Evolutionary conservation across 2,888 invertebrate species (phyloP).

Genomic region (Acronicta aceris): DNA sequence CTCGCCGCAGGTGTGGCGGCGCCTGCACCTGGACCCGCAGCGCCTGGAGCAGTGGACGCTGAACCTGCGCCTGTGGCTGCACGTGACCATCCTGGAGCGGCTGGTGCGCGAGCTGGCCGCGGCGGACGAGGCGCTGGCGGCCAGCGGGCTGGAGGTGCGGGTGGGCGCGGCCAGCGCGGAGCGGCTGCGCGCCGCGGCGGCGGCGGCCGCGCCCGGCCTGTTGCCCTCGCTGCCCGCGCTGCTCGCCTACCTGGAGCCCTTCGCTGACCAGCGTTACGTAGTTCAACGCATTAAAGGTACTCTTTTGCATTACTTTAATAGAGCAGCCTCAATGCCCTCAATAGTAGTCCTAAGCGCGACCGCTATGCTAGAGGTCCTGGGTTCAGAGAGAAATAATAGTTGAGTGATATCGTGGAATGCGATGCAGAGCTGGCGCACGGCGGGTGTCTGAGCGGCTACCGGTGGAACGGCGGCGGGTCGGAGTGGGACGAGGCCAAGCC

Average conservation of each 20-base stretch:
- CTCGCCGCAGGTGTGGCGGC: slow-evolving; percentile 86
- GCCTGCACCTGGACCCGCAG: slow-evolving; percentile 91
- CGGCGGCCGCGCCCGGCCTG: slow-evolving; percentile 62
- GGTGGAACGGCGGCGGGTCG: slow-evolving; percentile 93
- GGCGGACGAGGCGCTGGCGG: slow-evolving; percentile 92
- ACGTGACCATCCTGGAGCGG: slow-evolving; percentile 94
- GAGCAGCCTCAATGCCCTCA: too few relatives aligned
- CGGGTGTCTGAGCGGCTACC: slow-evolving; percentile 96
- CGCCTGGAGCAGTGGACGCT: slow-evolving; percentile 93
- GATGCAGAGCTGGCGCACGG: slow-evolving; percentile 92
- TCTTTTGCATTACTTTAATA: too few relatives aligned
- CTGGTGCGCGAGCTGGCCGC: slow-evolving; percentile 93
- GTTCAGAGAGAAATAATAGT: too few relatives aligned
- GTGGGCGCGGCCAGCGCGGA: slow-evolving; percentile 72
- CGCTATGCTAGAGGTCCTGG: too few relatives aligned
- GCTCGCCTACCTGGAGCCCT: slow-evolving; percentile 94
- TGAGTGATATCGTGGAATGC: too few relatives aligned
- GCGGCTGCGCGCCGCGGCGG: slow-evolving; percentile 72
- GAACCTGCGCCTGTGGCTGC: slow-evolving; percentile 91
- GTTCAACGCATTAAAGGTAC: slow-evolving; percentile 92
- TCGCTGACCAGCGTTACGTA: slow-evolving; percentile 95
- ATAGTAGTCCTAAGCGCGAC: too few relatives aligned
- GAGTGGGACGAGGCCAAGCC: slow-evolving; percentile 93
- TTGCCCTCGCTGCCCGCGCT: slow-evolving; percentile 90
- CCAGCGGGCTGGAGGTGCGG: slow-evolving; percentile 65